Evolutionary conservation across 2,113 vertebrate genomes (phyloP).

Genomic region (Stictonetta naevosa): DNA sequence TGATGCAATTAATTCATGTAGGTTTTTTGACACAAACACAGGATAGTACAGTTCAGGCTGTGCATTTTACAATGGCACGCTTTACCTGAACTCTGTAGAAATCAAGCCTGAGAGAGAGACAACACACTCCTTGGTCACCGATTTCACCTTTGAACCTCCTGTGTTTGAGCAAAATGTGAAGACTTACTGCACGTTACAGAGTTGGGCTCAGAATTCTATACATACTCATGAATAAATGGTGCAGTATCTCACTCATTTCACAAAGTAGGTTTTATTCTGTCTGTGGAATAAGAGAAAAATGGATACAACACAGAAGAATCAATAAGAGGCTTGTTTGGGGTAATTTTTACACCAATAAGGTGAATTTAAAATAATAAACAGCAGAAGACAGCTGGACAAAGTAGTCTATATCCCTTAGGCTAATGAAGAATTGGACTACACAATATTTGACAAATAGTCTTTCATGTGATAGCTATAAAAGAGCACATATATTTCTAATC

Average conservation of each 20-base stretch:
- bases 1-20: background rate
- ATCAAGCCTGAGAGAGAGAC: background rate
- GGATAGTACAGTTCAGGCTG: background rate
- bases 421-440: background rate
- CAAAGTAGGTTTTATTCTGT: background rate
- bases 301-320: background rate
- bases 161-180: background rate
- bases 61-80: background rate
- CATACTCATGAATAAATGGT: background rate
- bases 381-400: background rate
- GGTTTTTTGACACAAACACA: background rate
- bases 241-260: background rate
- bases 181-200: background rate
- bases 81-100: background rate
- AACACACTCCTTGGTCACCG: background rate
- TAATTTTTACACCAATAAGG: background rate
- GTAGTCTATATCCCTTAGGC: background rate
- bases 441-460: constrained; percentile 3
- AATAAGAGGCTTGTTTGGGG: background rate
- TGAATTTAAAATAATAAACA: constrained; percentile 17
- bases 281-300: background rate
- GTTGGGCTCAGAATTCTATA: background rate
- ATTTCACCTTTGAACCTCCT: background rate
- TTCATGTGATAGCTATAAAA: background rate
- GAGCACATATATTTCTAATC: background rate